A percentile compares a stretch with the other conserved stretches of the same genome.
Conservation (phyloP, 30 jellyfish, hydroid and myxozoan species). For the Aurelia aurita region DNA sequence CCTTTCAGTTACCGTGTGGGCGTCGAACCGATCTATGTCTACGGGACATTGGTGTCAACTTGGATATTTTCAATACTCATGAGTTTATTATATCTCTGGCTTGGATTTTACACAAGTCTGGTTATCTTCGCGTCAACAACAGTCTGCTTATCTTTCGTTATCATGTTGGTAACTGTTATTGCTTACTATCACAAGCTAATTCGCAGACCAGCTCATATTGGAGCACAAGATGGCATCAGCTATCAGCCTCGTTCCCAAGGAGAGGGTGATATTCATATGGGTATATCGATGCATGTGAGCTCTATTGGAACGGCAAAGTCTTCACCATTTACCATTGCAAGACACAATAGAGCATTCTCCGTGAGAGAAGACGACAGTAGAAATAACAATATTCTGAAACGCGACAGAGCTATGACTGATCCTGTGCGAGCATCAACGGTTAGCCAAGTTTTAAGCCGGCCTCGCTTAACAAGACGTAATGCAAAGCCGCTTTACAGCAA, state of each 20-base stretch:
- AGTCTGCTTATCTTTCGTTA: constrained; percentile 34
- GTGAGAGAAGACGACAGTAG: background rate
- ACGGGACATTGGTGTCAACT: constrained; percentile 9
- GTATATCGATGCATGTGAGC: too few relatives aligned
- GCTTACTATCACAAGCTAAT: constrained; percentile 43
- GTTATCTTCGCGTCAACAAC: constrained; percentile 70
- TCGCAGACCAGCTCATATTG: constrained; percentile 37
- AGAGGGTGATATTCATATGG: background rate
- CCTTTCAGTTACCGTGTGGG: constrained; percentile 76
- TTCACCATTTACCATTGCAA: background rate
- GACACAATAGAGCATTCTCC: background rate
- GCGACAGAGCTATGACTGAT: background rate
- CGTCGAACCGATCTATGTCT: constrained; percentile 8
- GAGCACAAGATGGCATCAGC: background rate
- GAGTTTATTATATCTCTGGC: constrained; percentile 48
- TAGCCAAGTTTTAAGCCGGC: background rate
- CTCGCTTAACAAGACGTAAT: constrained; percentile 10
- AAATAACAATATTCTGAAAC: background rate
- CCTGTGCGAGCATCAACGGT: background rate
- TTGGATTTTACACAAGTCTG: constrained; percentile 53
- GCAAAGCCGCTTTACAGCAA: constrained; percentile 19
- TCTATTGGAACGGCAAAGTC: background rate
- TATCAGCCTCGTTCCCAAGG: constrained; percentile 16
- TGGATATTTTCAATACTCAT: constrained; percentile 51
- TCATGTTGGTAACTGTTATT: constrained; percentile 41